A percentile compares a stretch with the other conserved stretches of the same genome.
These are phyloP conservation scores for Cyaniris semiargus DNA, from an alignment of 2,888 invertebrate species.

Conservation along the genomic window DNA sequence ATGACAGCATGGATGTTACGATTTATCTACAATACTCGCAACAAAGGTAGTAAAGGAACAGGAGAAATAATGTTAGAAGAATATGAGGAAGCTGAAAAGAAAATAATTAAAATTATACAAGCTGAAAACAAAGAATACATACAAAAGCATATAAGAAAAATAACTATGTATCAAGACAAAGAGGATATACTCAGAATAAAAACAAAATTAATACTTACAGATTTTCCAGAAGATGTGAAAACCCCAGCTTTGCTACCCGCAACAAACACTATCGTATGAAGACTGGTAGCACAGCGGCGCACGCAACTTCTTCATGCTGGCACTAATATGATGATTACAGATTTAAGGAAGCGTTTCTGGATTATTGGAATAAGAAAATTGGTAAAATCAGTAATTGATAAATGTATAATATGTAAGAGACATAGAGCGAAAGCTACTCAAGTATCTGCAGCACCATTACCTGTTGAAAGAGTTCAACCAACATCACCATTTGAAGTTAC, in stretches of 20 bases:
- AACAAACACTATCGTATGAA: neutral
- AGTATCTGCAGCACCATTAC: neutral
- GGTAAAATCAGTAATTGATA: neutral
- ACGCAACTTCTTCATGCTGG: neutral
- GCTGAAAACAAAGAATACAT: slow-evolving; percentile 19
- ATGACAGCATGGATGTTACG: neutral
- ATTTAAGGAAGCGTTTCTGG: neutral
- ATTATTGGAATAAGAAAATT: neutral
- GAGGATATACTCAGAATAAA: slow-evolving; percentile 1
- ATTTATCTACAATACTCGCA: neutral
- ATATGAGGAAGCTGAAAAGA: slow-evolving; percentile 22
- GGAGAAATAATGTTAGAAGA: slow-evolving; percentile 5
- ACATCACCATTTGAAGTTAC: neutral
- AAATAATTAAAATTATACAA: slow-evolving; percentile 25
- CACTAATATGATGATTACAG: neutral
- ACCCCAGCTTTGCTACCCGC: neutral
- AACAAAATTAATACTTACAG: neutral
- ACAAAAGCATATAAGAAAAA: slow-evolving; percentile 3
- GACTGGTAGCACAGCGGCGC: neutral
- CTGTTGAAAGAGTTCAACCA: neutral
- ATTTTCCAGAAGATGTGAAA: neutral
- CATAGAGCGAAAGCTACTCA: neutral
- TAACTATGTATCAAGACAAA: neutral
- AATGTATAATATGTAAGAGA: neutral
- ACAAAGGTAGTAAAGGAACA: neutral